Evolutionary conservation across 2,888 invertebrate species (phyloP), one percentile per base, ranked within the genome.

Genomic region (Andrena hattorfiana): DNA sequence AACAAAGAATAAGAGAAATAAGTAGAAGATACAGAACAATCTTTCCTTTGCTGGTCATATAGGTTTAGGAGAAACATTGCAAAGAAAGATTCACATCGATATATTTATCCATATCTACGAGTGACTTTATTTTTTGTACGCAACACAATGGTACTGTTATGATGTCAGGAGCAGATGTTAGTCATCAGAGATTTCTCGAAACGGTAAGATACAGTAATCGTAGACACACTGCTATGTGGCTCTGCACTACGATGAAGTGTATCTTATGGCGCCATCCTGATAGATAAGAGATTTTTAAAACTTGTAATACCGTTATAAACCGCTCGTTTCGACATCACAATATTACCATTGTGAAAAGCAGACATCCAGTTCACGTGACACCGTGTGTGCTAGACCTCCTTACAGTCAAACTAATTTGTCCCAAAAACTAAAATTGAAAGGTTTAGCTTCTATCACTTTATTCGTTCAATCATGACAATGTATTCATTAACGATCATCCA

Each of bases 151-250:
- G 26, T 16, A 16, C 54, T 62, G n/a, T 30, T 71, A 48, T 51
- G 26, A 49, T 54, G 48, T 51, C 32, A 8, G 6, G 6, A 2
- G 30, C 79, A 71, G n/a, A 7, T 48, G n/a, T 66, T 51, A 60
- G 49, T 69, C 48, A 59, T 28, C 8, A 20, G n/a, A 26, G 71
- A 62, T 71, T 78, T 79, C 71, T 51, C 6, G 63, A 70, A 80
- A 70, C 26, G 6, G 8, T 1, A n/a, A 67, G 71, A 80, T 79
- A 79, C 10, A 28, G 60, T 62, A 71, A 80, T 80, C 71, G 42
- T 42, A 30, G 51, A 6, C 60, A 54, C 20, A 59, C 28, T 5
- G 78, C 56, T 23, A 48, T n/a, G 48, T 48, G 56, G 62, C 48
- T 56, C 30, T n/a, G 13, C 7, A 16, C 26, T 30, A 51, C 49